Base-by-base conservation (phyloP, 2,797 vertebrate genomes). In the Anguilla marmorata region DNA sequence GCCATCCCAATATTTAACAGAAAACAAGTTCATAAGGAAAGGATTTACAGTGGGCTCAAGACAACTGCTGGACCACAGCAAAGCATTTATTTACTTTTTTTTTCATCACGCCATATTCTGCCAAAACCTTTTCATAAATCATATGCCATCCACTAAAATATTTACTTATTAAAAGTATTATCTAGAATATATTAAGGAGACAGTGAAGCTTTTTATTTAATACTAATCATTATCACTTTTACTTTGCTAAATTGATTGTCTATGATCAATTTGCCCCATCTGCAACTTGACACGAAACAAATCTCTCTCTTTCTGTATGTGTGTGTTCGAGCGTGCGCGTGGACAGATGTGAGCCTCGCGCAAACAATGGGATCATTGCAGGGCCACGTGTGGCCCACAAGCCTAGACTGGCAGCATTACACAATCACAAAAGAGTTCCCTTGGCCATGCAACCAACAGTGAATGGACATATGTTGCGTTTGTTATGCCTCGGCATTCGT, bases 321-420 rank as follows among this genome's bases (percentile, higher is more conserved):
- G 63, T 76, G 72, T 37, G 27, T 30, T 76, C 72, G 30, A 76
- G 72, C 72, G 72, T 76, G 72, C 33, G 30, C 4, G 37, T 76
- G 72, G 72, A 37, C 72, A 76, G 72, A 76, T 76, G 72, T 37
- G 33, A 5, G 30, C 33, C 72, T 37, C 2, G 12, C 30, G 27
- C 72, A 76, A 30, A 76, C 72, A 76, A 76, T 76, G 72, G 72
- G 72, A 76, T 76, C 72, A 33, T 76, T 37, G 27, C 72, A 76
- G 72, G 72, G 72, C 27, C 72, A 76, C 72, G 72, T 37, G 72
- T 76, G 33, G 72, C 72, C 27, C 72, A 76, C 72, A 76, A 76
- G 72, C 30, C 19, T 76, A 6, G 72, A 37, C 30, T 76, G 72
- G 63, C 63, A 27, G 63, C 63, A n/a, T 27, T 27, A 27, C 63